Evolutionary conservation across 2,113 vertebrate species (phyloP), one percentile per base, ranked within the genome.

Genomic region (Xiphophorus hellerii): DNA sequence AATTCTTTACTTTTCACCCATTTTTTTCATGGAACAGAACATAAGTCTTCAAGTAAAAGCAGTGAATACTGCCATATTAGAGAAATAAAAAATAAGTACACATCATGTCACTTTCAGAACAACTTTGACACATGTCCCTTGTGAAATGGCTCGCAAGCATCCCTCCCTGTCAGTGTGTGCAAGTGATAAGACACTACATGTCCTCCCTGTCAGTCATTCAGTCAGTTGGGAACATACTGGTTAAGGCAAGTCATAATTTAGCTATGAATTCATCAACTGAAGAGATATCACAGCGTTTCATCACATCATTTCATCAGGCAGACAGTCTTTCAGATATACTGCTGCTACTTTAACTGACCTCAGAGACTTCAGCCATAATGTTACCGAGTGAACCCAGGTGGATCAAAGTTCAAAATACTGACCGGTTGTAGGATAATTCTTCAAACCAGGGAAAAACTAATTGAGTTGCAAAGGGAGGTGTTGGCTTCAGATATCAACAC

Each of bases 201-300:
- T 80, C 73, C 65, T 63, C 20, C 6, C 84, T 83, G 86, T 90
- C 88, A 83, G 65, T 90, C 89, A 89, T 54, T 72, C 73, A 75
- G 77, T 74, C 71, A 39, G 58, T 73, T 58, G 63, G 63, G 66
- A 74, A 67, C 44, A 70, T 66, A 51, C 75, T 72, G 85, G 76
- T 85, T 84, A 71, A 74, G 9, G 88, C 78, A 85, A 76, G 81
- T 86, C 86, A 81, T 78, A 78, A 83, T 86, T 89, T 87, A 81
- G 72, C 76, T 30, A 75, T 30, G 68, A 73, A 84, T 85, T 87
- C 78, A 87, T 91, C 84, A 84, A 61, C 61, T 74, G 79, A 73
- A 83, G 69, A 39, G 61, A 83, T 87, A 89, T 89, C 87, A 82
- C 79, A 78, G 86, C 62, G 80, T 91, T 88, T 90, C 87, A 88